phyloP scores from a whole-genome alignment of 2,888 invertebrate genomes.

The Polydrusus tereticollis region DNA sequence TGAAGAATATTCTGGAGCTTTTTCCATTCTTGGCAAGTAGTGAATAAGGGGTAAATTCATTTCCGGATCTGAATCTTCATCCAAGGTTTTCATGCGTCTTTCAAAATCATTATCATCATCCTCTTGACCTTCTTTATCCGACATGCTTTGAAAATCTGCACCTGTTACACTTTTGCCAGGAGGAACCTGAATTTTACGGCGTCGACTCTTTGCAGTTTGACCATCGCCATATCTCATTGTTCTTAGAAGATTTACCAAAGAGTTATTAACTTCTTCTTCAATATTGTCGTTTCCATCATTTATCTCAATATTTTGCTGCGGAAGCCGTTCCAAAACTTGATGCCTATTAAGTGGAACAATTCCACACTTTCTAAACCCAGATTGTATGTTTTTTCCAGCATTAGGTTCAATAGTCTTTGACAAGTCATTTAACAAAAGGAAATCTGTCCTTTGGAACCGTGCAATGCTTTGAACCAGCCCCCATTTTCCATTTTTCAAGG shows the following conservation, averaged over 20 bases:
- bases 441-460: slow-evolving; percentile 18
- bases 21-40: not conserved
- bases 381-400: slow-evolving; percentile 3
- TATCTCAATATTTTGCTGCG: not conserved
- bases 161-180: slow-evolving; percentile 8
- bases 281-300: not conserved
- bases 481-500: slow-evolving; percentile 5
- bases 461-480: slow-evolving; percentile 15
- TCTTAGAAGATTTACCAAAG: slow-evolving; percentile 4
- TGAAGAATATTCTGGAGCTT: slow-evolving; percentile 6
- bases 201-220: slow-evolving; percentile 2
- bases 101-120: slow-evolving; percentile 14
- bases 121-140: not conserved
- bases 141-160: slow-evolving; percentile 1
- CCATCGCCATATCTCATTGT: slow-evolving; percentile 18
- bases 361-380: slow-evolving; percentile 7
- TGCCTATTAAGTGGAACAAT: not conserved
- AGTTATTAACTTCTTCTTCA: slow-evolving; percentile 6
- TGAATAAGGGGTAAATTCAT: slow-evolving; percentile 1
- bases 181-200: slow-evolving; percentile 7
- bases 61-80: slow-evolving; percentile 11
- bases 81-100: slow-evolving; percentile 6
- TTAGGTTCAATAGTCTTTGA: slow-evolving; percentile 4
- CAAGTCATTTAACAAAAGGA: not conserved
- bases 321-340: not conserved